Percentiles rank a stretch among this genome's conserved stretches.
Evolutionary conservation across 2,113 vertebrate genomes (phyloP).

Genomic region (Synodontis membranacea): DNA sequence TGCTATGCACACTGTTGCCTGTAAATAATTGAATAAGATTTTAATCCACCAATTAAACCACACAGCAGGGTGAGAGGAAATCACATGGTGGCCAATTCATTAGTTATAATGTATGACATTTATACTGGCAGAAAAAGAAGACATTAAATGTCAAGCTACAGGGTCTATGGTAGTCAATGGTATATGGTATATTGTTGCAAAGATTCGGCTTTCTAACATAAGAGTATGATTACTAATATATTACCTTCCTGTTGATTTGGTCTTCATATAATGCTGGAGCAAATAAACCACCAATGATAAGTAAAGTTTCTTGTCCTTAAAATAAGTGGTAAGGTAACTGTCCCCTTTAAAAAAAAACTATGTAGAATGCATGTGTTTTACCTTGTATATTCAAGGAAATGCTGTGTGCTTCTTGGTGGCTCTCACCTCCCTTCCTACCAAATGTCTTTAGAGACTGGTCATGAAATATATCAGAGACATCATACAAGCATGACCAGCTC

Average conservation of each 20-base stretch:
- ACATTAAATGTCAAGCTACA: constrained; percentile 39
- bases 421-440: no score
- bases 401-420: neutral
- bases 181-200: constrained; percentile 2
- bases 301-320: neutral
- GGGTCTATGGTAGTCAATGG: neutral
- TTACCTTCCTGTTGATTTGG: neutral
- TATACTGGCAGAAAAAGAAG: constrained; percentile 51
- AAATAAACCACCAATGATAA: neutral
- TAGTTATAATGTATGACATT: constrained; percentile 75
- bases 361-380: neutral
- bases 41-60: constrained; percentile 71
- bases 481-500: no score
- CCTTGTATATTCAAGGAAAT: neutral
- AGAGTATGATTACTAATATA: neutral
- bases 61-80: constrained; percentile 69
- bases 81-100: constrained; percentile 65
- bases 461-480: no score
- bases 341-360: neutral
- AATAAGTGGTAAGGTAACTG: neutral
- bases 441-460: no score
- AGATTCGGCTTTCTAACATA: neutral
- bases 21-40: constrained; percentile 76
- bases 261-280: neutral
- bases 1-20: constrained; percentile 51